phyloP scores from a whole-genome alignment of 2,888 invertebrate genomes.

The Penaeus monodon region DNA sequence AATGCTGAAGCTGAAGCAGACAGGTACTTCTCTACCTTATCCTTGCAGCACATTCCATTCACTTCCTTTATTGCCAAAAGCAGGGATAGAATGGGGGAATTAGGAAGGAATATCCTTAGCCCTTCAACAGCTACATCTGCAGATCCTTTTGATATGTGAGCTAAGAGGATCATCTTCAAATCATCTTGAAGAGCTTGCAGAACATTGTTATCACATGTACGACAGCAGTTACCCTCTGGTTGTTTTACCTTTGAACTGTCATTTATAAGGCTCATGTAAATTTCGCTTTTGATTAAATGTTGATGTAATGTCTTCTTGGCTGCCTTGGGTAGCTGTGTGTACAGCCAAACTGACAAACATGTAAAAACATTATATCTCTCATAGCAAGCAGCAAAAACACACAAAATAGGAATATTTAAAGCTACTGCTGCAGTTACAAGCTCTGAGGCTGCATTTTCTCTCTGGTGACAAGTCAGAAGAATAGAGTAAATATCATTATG shows the following conservation, averaged over 20 bases:
- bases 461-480: slow-evolving; percentile 43
- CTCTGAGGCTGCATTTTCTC: slow-evolving; percentile 39
- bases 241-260: slow-evolving; percentile 6
- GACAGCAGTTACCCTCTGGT: slow-evolving; percentile 36
- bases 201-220: slow-evolving; percentile 39
- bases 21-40: slow-evolving; percentile 21
- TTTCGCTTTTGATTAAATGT: slow-evolving; percentile 12
- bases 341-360: slow-evolving; percentile 41
- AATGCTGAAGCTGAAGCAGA: slow-evolving; percentile 22
- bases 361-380: slow-evolving; percentile 8
- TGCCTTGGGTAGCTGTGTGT: slow-evolving; percentile 38
- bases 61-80: slow-evolving; percentile 36
- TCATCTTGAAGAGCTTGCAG: slow-evolving; percentile 30
- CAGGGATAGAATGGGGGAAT: slow-evolving; percentile 36
- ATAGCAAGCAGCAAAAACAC: slow-evolving; percentile 51
- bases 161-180: slow-evolving; percentile 23
- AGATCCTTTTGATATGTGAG: slow-evolving; percentile 35
- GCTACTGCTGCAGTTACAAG: slow-evolving; percentile 34
- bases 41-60: slow-evolving; percentile 22
- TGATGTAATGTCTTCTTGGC: slow-evolving; percentile 30
- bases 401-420: slow-evolving; percentile 38
- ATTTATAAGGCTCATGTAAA: not conserved
- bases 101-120: slow-evolving; percentile 33
- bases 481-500: slow-evolving; percentile 50
- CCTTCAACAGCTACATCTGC: slow-evolving; percentile 39